Conservation (phyloP, 2,888 invertebrate species). For the Danaus chrysippus region DNA sequence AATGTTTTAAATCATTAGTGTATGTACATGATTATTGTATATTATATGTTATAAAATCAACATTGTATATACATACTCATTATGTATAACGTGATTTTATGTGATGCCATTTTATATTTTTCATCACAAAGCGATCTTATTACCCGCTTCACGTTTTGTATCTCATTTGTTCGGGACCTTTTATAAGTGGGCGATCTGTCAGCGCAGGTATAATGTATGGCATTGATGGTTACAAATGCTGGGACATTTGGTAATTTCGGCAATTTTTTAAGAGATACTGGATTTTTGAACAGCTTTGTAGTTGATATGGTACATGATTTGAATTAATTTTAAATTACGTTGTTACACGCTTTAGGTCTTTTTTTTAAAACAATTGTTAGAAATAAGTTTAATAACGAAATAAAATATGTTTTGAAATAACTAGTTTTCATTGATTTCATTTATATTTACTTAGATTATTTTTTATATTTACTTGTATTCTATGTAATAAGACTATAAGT, state of each 20-base stretch:
- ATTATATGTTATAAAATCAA: no score
- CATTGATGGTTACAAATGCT: conserved; percentile 4
- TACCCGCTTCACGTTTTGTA: conserved; percentile 14
- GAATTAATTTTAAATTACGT: no score
- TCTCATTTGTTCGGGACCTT: conserved; percentile 15
- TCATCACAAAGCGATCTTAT: conserved; percentile 14
- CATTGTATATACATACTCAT: no score
- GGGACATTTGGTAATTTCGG: background rate
- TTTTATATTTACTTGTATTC: no score
- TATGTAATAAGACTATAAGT: background rate
- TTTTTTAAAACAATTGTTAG: no score
- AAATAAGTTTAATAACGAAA: no score
- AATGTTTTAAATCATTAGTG: no score
- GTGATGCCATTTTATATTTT: conserved; percentile 10
- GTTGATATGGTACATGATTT: background rate
- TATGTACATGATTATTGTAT: no score
- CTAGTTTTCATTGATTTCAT: no score
- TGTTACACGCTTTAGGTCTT: background rate
- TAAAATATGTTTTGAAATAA: no score
- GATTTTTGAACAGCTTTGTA: background rate
- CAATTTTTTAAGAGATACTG: background rate
- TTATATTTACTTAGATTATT: no score
- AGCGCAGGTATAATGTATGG: conserved; percentile 11
- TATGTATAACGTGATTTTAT: background rate
- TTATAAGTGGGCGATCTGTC: conserved; percentile 18